Evolutionary conservation across 2,113 vertebrate genomes (phyloP).

Genomic region (Neogale vison): DNA sequence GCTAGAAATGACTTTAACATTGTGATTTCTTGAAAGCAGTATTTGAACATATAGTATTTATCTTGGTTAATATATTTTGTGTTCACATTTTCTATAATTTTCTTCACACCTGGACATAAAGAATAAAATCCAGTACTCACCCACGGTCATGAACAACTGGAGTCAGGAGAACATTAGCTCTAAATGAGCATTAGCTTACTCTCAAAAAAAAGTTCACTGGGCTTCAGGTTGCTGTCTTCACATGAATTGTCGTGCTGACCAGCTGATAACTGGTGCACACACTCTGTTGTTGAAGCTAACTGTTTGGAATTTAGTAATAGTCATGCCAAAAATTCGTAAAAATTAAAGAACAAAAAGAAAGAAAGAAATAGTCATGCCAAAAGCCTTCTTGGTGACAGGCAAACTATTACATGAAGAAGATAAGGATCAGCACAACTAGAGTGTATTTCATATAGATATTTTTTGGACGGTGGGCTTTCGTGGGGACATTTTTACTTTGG

Average conservation of each 20-base stretch:
- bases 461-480: not conserved
- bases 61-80: not conserved
- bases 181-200: not conserved
- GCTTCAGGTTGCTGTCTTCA: not conserved
- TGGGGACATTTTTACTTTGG: not conserved
- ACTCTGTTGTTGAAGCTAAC: not conserved
- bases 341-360: no score
- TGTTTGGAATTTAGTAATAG: not conserved
- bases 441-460: not conserved
- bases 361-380: not conserved
- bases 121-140: not conserved
- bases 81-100: not conserved
- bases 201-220: not conserved
- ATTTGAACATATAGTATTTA: not conserved
- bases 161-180: no score
- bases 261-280: no score
- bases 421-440: not conserved
- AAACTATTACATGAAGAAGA: not conserved
- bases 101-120: not conserved
- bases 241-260: not conserved
- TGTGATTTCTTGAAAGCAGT: not conserved
- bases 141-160: not conserved
- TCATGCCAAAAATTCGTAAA: not conserved
- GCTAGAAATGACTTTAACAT: not conserved
- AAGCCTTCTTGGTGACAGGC: not conserved